Conservation (phyloP, 2,797 vertebrate genomes). For the Smutsia gigantea region DNA sequence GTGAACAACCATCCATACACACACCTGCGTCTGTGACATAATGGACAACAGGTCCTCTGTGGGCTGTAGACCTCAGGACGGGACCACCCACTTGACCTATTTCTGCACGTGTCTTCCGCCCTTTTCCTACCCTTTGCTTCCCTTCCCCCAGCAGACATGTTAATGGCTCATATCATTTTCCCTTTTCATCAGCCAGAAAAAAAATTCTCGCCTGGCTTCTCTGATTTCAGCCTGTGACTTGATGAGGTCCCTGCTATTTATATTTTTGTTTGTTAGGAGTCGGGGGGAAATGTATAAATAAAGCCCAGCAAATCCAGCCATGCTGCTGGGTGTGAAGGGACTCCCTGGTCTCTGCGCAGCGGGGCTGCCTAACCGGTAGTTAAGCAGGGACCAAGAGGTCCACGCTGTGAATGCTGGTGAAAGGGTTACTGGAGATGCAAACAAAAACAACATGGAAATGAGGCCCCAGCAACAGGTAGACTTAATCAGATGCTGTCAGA, state of each 20-base stretch:
- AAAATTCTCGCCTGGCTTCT: slow-evolving; percentile 54
- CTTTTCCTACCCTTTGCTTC: not conserved
- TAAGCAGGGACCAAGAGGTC: slow-evolving; percentile 65
- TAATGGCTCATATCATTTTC: slow-evolving; percentile 57
- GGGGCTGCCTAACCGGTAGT: slow-evolving; percentile 60
- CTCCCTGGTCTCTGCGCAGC: slow-evolving; percentile 43
- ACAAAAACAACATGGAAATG: slow-evolving; percentile 89
- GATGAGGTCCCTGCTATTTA: slow-evolving; percentile 78
- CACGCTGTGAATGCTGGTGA: slow-evolving; percentile 65
- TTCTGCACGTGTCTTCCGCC: not conserved
- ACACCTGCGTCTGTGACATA: not conserved
- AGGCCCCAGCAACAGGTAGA: slow-evolving; percentile 89
- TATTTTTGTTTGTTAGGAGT: slow-evolving; percentile 67
- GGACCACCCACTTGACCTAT: not conserved
- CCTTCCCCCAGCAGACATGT: slow-evolving; percentile 26
- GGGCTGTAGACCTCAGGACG: not conserved
- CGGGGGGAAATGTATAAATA: slow-evolving; percentile 49
- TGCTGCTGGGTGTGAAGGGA: slow-evolving; percentile 24
- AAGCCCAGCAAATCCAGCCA: not conserved
- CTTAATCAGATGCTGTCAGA: slow-evolving; percentile 91
- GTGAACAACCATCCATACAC: fast-evolving
- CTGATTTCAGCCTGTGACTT: slow-evolving; percentile 78
- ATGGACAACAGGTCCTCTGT: not conserved
- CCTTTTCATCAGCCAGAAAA: slow-evolving; percentile 60
- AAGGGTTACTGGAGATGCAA: slow-evolving; percentile 85